Base-by-base conservation (phyloP, 2,888 invertebrate species). In the Osedax frankpressi region DNA sequence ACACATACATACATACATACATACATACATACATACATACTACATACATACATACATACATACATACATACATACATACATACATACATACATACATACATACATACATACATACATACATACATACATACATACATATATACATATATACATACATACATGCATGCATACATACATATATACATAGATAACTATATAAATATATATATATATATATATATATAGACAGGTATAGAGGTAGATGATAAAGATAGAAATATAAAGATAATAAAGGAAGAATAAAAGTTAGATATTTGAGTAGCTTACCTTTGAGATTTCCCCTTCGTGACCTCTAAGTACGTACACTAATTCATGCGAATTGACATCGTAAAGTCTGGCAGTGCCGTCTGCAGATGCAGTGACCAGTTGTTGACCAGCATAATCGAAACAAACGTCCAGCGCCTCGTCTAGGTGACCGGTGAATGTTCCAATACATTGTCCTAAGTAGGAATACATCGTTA, bases 391-490 rank as follows among this genome's bases (percentile, higher is more conserved):
- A 70, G 91, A 90, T 0, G 89, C 89, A 0, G 91, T 90, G 19
- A 91, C 89, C 82, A 92, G 85, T 68, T 88, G 87, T 77, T 88
- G 88, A 0, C 91, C 91, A 0, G 89, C 88, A 83, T 88, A 89
- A 86, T 92, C 90, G 84, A 92, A 91, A 75, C 89, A 87, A 65
- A 92, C 87, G 80, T 92, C 91, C 70, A 91, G 82, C 25, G 92
- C 90, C 87, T 85, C 84, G 77, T 85, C 84, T 0, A 81, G 81
- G 76, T 85, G 85, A 19, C 83, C 84, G 28, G 79, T 76, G 71
- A 84, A 77, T 1, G 84, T 84, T 29, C 81, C 82, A 14, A 83
- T 79, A 77, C 82, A 77, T 70, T 75, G 77, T 69, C 78, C 78
- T 78, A 63, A 14, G n/a, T 28, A n/a, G 11, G 44, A 2, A 28